These are phyloP conservation scores for Petrocephalus zakoni DNA, from an alignment of 2,113 vertebrate genomes.

Conservation along the genomic window DNA sequence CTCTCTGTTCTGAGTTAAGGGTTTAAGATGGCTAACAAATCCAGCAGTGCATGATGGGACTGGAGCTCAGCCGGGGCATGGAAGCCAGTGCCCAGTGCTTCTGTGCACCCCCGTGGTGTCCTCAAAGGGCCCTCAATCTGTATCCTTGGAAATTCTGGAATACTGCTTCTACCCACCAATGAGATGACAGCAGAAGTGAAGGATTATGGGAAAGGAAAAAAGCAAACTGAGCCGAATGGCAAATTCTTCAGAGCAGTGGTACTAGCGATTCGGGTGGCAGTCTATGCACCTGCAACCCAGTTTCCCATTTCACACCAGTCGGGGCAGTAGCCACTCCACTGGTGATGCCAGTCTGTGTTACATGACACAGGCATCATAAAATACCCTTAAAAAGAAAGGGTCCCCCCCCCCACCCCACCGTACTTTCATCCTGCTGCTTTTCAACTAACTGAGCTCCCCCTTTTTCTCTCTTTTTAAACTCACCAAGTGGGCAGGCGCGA, in stretches of 20 bases:
- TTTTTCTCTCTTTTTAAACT: not conserved
- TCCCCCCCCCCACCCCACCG: not conserved
- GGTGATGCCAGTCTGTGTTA: not conserved
- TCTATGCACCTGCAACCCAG: not conserved
- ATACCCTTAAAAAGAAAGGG: constrained; percentile 1
- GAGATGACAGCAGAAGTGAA: not conserved
- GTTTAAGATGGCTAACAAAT: not conserved
- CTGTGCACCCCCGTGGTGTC: constrained; percentile 33
- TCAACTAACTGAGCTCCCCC: not conserved
- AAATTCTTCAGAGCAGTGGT: constrained; percentile 66
- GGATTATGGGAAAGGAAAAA: constrained; percentile 17
- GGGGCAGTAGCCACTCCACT: not conserved
- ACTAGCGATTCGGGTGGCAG: constrained; percentile 53
- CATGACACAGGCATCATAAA: not conserved
- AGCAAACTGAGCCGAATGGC: constrained; percentile 65
- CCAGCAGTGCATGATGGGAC: not conserved
- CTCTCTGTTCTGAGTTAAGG: not conserved
- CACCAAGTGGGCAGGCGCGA: constrained; percentile 49
- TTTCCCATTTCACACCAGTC: constrained; percentile 2
- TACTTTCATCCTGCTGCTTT: not conserved
- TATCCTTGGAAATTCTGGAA: constrained; percentile 35
- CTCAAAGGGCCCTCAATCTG: constrained; percentile 30
- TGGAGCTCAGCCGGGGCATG: constrained; percentile 10
- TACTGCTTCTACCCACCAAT: constrained; percentile 23
- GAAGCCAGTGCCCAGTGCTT: constrained; percentile 18